Evolutionary conservation across 2,888 invertebrate species (phyloP), one percentile per base, ranked within the genome.

Genomic region (Ochropacha duplaris): DNA sequence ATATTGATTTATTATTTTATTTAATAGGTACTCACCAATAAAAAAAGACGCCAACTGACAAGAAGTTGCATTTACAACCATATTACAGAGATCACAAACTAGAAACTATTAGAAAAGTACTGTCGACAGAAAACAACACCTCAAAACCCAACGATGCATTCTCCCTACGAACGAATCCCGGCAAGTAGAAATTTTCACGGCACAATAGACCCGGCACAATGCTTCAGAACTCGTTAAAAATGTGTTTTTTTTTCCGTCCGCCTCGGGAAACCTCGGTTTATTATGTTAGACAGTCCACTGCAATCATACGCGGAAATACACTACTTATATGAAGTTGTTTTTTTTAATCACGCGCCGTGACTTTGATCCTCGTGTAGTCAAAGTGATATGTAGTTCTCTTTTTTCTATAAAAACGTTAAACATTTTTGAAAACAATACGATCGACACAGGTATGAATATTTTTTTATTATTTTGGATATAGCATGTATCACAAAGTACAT

Each of bases 1-100:
- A 14, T 36, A 1, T 36, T 12, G 49, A 54, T 57, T 36, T 36
- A 31, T n/a, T 24, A 54, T 39, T 51, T 34, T 56, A 50, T 26
- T 12, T 34, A 44, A 50, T 61, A 55, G n/a, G n/a, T n/a, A 76
- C 89, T 88, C 61, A 89, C 90, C 88, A 65, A 90, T 80, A 66
- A 87, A 84, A 66, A 90, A 81, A 4, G 87, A 82, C 58, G 84
- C 74, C 26, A 89, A 54, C 57, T 80, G 81, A 66, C 90, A 89
- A 58, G 81, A 68, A 16, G 79, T 64, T 22, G 74, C 61, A 68
- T 68, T 76, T 59, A 68, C 57, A 61, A 78, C 68, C 88, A 89
- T 87, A 68, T 78, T 85, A 69, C 69, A 39, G 36, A 44, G 16
- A 31, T 4, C 31, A 14, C 49, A 58, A 60, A 60, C 62, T 39